Evolutionary conservation across 1,140 invertebrate genomes (phyloP).

Genomic region (Hesperophylax magnus): DNA sequence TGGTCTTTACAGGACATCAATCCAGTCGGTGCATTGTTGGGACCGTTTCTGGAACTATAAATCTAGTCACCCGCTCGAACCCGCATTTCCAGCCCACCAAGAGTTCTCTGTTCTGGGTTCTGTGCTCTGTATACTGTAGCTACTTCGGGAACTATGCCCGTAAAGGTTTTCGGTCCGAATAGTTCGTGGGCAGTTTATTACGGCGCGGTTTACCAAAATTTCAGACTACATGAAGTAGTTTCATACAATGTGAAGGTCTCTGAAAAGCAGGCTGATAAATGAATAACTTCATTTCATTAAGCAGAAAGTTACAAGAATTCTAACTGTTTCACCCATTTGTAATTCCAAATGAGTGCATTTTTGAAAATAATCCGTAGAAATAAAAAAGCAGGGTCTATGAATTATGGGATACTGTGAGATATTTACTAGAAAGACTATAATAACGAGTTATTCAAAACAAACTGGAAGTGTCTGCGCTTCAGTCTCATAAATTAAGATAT

Average conservation of each 20-base stretch:
- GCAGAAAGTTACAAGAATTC: too few relatives aligned
- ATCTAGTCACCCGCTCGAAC: not conserved
- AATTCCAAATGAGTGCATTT: too few relatives aligned
- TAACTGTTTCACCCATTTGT: too few relatives aligned
- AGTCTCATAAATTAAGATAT: not conserved
- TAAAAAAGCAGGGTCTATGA: too few relatives aligned
- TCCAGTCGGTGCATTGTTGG: slow-evolving; percentile 29
- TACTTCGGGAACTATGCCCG: slow-evolving; percentile 31
- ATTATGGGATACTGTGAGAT: too few relatives aligned
- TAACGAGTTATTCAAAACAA: too few relatives aligned
- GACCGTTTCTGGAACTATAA: slow-evolving; percentile 18
- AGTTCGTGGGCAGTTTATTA: slow-evolving; percentile 16
- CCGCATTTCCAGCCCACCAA: not conserved
- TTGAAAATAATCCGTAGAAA: too few relatives aligned
- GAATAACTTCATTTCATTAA: too few relatives aligned
- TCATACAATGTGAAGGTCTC: too few relatives aligned
- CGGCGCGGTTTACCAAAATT: not conserved
- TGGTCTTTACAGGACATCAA: slow-evolving; percentile 13
- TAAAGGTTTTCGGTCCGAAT: slow-evolving; percentile 6
- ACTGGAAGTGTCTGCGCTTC: not conserved
- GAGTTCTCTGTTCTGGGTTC: not conserved
- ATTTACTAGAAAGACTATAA: too few relatives aligned
- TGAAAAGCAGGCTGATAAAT: too few relatives aligned
- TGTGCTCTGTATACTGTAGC: not conserved
- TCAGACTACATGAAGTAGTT: not conserved